Base-by-base conservation (phyloP, 1,140 invertebrate genomes). In the Sminthurides bifidus region DNA sequence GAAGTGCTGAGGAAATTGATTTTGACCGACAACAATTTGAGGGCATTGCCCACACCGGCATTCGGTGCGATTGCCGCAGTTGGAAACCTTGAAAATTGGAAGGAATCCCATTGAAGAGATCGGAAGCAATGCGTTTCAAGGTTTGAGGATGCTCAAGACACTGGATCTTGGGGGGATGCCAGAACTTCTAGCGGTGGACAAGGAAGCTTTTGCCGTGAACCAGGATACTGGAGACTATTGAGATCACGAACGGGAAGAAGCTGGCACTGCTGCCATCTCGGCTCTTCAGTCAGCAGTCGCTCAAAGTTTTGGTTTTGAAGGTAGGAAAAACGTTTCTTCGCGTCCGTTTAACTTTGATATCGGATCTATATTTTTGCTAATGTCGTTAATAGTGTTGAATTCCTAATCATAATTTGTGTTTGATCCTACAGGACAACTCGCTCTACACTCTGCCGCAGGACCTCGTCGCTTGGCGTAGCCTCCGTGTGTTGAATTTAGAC, bases 1-100 rank as follows among this genome's bases (percentile, higher is more conserved):
- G 40, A 26, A 17, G 41, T 58, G 5, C 71, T 92, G 14, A 74
- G 84, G 46, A 82, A 72, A 50, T 72, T 93, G 26, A 82, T 85
- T 65, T 71, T 92, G 1, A 80, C 81, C 10, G 85, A 85, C 59
- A 92, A 92, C 71, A 77, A 80, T 44, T 69, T 93, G 23, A 72
- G 72, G 12, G 72, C 75, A 35, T 78, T 92, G 14, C 87, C 87
- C 0, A 88, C 87, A 0, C 72, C 76, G 6, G 82, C 87, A 31
- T 68, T 91, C 14, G 75, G 78, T 1, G n/a, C 71, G 75, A n/a
- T 71, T 92, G 27, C 73, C 74, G 1, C 76, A 85, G 15, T 70
- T 92, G 27, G 86, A 90, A 68, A 81, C 88, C 57, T 72, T 92
- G 15, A 80, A 78, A 19, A 76, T 90, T 19, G 87, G 87, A 0